Evolutionary conservation across 2,888 invertebrate species (phyloP), one percentile per base, ranked within the genome.

Genomic region (Mythimna lalbum): DNA sequence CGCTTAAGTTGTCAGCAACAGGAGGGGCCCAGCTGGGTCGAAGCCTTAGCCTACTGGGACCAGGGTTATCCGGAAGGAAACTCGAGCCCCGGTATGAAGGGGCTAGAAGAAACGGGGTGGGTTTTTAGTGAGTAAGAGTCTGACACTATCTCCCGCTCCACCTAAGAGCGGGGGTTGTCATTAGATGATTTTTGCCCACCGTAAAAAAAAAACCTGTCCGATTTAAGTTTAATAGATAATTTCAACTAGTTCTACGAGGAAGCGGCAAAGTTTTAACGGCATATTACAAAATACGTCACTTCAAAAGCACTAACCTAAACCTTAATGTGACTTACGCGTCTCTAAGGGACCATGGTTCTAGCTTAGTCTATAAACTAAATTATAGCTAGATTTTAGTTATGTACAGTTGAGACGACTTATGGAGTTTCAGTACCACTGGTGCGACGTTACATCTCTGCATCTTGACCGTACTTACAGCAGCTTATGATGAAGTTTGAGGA

Each of bases 281-380:
- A 60, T 63, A 63, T 73, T 57, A 80, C 76, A 62, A 80, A 77
- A 75, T 75, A 68, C 39, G 52, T 64, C 63, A 76, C 76, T 62
- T 75, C 23, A n/a, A 55, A 53, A 76, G 64, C 43, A 59, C 69
- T 65, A 69, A 76, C 50, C 63, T 80, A 59, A 75, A 19, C 64
- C 55, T 43, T 47, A 77, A 62, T 75, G 61, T 68, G 76, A 69
- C 43, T 76, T 47, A 80, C 69, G 62, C 36, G 55, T 59, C 77
- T 65, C 81, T n/a, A 7, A 69, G 23, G 81, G 36, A 49, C 12
- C 76, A 64, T 59, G 63, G 76, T 76, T 76, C 64, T 59, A 65
- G 77, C 57, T 76, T 56, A 63, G 31, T 59, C 64, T 64, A 76
- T 78, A 78, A 76, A 80, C 62, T 76, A 78, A 64, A 75, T 80